Percentiles rank a stretch among this genome's conserved stretches.
Conservation (phyloP, 2,113 vertebrate genomes). For the Eulacestoma nigropectus region DNA sequence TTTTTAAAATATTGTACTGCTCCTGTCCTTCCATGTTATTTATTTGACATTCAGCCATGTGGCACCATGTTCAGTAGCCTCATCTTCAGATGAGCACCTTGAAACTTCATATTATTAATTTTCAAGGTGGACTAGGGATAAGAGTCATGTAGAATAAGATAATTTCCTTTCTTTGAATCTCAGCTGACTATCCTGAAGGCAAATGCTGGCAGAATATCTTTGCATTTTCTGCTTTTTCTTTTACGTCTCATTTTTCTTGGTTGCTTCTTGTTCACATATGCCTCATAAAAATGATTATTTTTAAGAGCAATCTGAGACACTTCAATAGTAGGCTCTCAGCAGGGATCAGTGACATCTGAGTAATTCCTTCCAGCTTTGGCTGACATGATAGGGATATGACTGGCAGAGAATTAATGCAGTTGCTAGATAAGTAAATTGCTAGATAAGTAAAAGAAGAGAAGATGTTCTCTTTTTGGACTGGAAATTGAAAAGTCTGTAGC, state of each 20-base stretch:
- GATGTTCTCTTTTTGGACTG: neutral
- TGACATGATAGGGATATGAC: neutral
- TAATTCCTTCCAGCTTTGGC: neutral
- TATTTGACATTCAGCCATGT: neutral
- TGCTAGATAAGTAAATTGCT: neutral
- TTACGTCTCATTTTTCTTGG: neutral
- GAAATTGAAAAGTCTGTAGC: neutral
- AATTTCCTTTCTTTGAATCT: neutral
- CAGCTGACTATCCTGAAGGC: neutral
- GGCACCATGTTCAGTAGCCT: neutral
- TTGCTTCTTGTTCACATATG: neutral
- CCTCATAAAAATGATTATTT: neutral
- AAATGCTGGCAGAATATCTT: neutral
- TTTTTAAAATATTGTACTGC: neutral
- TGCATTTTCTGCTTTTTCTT: neutral
- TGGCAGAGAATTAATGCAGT: neutral
- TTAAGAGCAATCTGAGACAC: neutral
- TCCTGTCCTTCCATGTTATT: neutral
- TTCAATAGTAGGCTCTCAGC: neutral
- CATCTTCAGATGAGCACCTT: neutral
- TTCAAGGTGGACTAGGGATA: neutral
- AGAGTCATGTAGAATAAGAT: neutral
- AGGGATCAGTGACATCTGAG: neutral
- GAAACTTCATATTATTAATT: neutral
- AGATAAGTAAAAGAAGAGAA: neutral